Evolutionary conservation across 2,888 invertebrate genomes (phyloP), one percentile per base, ranked within the genome.

Genomic region (Linyphia triangularis): DNA sequence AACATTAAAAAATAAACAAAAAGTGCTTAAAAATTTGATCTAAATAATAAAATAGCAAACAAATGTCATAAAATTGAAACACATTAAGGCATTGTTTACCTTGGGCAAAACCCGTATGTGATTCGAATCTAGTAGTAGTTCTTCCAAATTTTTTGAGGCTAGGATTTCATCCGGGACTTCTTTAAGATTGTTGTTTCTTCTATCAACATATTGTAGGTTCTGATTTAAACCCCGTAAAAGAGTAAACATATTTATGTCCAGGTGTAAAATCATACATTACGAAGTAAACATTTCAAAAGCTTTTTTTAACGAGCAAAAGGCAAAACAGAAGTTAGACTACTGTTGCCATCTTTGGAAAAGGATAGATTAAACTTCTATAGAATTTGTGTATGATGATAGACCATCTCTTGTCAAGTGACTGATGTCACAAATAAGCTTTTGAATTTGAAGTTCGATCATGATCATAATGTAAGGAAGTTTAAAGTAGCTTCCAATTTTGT

Each of bases 151-250:
- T 93, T 99, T 95, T 94, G 99, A 98, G 93, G 99, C 95, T 93
- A 99, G 67, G 30, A 89, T 61, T 93, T 99, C 99, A 94, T 99
- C 98, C 92, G 99, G 99, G 93, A 99, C 97, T 93, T 95, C 96
- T 93, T 97, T 96, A 93, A 99, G 95, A 92, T 98, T 98, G 95
- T 98, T 98, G 95, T 99, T 99, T 94, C 99, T 96, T 95, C 98
- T 98, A 95, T 99, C 99, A 94, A 99, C 96, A 95, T 96, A 97
- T 95, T 99, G 99, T 94, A 99, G 97, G 95, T 99, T 99, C 94
- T 99, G 96, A 95, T 98, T 98, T 95, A 97, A 97, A 94, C 96
- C 96, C 95, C 97, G 97, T 94, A 97, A 97, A 94, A 97, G 96
- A 26, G 89, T 79, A 85, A 89, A 83, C 88, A 88, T 88, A 67